Conservation (phyloP, 2,888 invertebrate species). For the Lasioglossum oenotherae region DNA sequence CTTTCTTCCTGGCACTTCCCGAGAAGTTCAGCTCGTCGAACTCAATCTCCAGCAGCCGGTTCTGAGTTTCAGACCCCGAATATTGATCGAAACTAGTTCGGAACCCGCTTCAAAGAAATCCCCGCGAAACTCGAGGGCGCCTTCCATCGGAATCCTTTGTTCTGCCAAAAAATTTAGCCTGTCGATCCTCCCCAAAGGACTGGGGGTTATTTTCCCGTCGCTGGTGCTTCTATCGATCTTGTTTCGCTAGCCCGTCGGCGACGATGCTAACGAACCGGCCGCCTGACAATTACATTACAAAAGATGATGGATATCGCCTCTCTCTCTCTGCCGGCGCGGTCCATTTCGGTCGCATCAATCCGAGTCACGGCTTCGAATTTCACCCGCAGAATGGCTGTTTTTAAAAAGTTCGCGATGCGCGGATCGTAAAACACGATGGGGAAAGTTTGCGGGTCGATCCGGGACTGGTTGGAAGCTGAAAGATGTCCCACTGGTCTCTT, state of each 20-base stretch:
- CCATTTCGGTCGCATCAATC: slow-evolving; percentile 20
- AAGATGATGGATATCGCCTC: slow-evolving; percentile 67
- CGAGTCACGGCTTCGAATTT: slow-evolving; percentile 6
- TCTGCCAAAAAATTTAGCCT: slow-evolving; percentile 31
- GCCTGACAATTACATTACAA: slow-evolving; percentile 64
- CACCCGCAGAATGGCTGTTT: not conserved
- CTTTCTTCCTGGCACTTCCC: not conserved
- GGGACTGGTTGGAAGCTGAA: not conserved
- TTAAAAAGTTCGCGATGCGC: slow-evolving; percentile 31
- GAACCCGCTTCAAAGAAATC: slow-evolving; percentile 11
- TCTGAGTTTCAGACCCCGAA: slow-evolving; percentile 17
- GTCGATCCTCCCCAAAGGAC: slow-evolving; percentile 31
- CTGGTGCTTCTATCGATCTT: slow-evolving; percentile 69
- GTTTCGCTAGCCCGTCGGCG: slow-evolving; percentile 22
- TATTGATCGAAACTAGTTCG: slow-evolving; percentile 28
- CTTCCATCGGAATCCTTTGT: slow-evolving; percentile 14
- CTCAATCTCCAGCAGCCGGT: not conserved
- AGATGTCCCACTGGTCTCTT: not conserved
- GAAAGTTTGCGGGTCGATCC: slow-evolving; percentile 14
- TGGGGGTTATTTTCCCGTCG: slow-evolving; percentile 54
- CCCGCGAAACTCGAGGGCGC: not conserved
- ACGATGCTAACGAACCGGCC: slow-evolving; percentile 50
- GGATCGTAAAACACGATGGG: slow-evolving; percentile 30
- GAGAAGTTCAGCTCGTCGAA: slow-evolving; percentile 1
- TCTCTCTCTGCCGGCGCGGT: not conserved